These are phyloP conservation scores for Ariopsis seemanni DNA, from an alignment of 2,113 vertebrate genomes.

Conservation along the genomic window DNA sequence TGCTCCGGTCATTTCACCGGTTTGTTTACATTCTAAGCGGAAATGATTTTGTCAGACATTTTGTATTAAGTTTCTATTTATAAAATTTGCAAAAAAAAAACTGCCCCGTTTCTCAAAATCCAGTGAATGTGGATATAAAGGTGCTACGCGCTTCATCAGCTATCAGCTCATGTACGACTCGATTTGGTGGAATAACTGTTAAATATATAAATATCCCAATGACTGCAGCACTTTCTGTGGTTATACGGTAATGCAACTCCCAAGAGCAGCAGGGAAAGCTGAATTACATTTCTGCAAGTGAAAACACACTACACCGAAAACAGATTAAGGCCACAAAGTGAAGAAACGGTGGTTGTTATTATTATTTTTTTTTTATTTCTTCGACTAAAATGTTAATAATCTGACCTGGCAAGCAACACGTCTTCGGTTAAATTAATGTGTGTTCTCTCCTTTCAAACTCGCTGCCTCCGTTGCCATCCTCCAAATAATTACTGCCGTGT, in stretches of 20 bases:
- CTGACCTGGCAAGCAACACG: not conserved
- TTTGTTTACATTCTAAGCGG: too few relatives aligned
- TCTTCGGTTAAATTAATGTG: not conserved
- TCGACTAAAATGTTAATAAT: not conserved
- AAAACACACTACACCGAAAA: not conserved
- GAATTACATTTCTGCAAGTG: not conserved
- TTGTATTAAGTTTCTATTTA: too few relatives aligned
- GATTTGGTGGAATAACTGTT: too few relatives aligned
- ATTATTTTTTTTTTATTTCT: not conserved
- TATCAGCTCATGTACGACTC: too few relatives aligned
- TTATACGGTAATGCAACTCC: not conserved
- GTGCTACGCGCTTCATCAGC: too few relatives aligned
- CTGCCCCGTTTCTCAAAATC: too few relatives aligned
- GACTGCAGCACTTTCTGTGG: not conserved
- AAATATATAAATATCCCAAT: not conserved
- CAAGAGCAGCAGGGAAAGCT: not conserved
- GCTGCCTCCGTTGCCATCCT: too few relatives aligned
- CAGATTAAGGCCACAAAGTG: not conserved
- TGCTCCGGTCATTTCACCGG: too few relatives aligned
- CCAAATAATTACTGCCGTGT: not conserved
- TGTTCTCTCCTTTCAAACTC: not conserved
- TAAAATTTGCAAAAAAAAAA: too few relatives aligned
- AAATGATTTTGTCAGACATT: too few relatives aligned
- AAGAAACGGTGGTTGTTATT: not conserved
- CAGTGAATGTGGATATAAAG: too few relatives aligned